A percentile compares a stretch with the other conserved stretches of the same genome.
phyloP scores from a whole-genome alignment of 2,888 invertebrate species.

The Marronus borbonicus region DNA sequence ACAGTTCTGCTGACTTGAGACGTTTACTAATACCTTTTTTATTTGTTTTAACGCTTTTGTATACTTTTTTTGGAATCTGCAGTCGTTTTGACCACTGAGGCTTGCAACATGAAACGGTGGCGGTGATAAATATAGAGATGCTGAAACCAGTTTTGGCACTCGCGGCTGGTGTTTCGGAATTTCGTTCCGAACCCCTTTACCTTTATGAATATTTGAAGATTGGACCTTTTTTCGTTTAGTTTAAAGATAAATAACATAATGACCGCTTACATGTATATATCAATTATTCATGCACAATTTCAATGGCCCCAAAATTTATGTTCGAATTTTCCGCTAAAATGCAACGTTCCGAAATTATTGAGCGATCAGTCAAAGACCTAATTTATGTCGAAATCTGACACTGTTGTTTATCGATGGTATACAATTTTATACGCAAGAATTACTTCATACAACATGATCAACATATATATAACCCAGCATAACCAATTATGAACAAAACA shows the following conservation, averaged over 20 bases:
- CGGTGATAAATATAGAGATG: conserved; percentile 59
- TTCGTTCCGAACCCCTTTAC: conserved; percentile 43
- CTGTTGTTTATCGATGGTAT: conserved; percentile 6
- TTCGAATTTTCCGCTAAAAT: conserved; percentile 45
- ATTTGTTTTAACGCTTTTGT: conserved; percentile 45
- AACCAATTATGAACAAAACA: neutral
- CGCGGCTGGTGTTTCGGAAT: conserved; percentile 48
- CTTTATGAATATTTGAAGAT: conserved; percentile 50
- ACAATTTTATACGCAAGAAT: conserved; percentile 20
- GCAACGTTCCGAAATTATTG: conserved; percentile 45
- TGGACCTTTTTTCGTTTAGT: conserved; percentile 28
- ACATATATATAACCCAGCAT: neutral
- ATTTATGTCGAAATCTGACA: conserved; percentile 22
- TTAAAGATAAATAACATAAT: conserved; percentile 49
- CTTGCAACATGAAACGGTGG: conserved; percentile 61
- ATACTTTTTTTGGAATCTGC: conserved; percentile 55
- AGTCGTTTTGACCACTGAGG: conserved; percentile 59
- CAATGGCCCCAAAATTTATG: conserved; percentile 46
- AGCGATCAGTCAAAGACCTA: conserved; percentile 32
- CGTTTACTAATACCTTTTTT: conserved; percentile 41
- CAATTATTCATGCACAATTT: conserved; percentile 50
- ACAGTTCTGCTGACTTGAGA: neutral
- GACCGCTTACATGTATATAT: conserved; percentile 48
- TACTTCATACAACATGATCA: neutral
- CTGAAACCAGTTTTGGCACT: conserved; percentile 60